phyloP scores from a whole-genome alignment of 2,888 invertebrate genomes.

The Oeneis ivallda region DNA sequence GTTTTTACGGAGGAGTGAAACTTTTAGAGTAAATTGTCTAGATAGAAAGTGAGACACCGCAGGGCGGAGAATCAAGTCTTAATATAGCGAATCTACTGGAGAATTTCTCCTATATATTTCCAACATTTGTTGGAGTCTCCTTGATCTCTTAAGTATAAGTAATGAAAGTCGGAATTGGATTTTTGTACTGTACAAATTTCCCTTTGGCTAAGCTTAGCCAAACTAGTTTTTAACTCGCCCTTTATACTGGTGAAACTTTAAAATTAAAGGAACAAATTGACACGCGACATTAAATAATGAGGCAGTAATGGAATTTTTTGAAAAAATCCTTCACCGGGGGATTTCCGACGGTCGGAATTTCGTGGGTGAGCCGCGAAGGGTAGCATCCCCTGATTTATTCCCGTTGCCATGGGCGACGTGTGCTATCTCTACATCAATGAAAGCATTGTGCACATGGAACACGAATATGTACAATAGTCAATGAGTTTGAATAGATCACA shows the following conservation, averaged over 20 bases:
- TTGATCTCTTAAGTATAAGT: conserved; percentile 27
- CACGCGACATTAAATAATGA: conserved; percentile 4
- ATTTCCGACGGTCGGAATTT: conserved; percentile 68
- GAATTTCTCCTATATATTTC: conserved; percentile 32
- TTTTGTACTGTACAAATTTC: background rate
- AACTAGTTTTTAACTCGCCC: no score
- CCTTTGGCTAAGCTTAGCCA: conserved; percentile 2
- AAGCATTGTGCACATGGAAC: conserved; percentile 48
- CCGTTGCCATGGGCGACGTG: conserved; percentile 66
- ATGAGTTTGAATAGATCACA: conserved; percentile 57
- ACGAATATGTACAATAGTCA: conserved; percentile 33
- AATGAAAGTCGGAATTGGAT: conserved; percentile 33
- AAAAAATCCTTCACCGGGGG: conserved; percentile 67
- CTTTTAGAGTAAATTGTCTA: conserved; percentile 68
- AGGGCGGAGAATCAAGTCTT: conserved; percentile 45
- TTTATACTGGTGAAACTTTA: background rate
- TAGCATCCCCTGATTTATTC: conserved; percentile 59
- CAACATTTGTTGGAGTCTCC: conserved; percentile 20
- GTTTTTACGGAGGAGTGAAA: conserved; percentile 55
- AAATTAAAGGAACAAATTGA: background rate
- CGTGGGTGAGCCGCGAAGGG: conserved; percentile 63
- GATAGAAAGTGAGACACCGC: conserved; percentile 58
- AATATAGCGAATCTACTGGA: conserved; percentile 39
- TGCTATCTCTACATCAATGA: conserved; percentile 65
- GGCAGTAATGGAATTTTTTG: conserved; percentile 41